Evolutionary conservation across 2,113 vertebrate genomes (phyloP).

Genomic region (Phyllostomus discolor): DNA sequence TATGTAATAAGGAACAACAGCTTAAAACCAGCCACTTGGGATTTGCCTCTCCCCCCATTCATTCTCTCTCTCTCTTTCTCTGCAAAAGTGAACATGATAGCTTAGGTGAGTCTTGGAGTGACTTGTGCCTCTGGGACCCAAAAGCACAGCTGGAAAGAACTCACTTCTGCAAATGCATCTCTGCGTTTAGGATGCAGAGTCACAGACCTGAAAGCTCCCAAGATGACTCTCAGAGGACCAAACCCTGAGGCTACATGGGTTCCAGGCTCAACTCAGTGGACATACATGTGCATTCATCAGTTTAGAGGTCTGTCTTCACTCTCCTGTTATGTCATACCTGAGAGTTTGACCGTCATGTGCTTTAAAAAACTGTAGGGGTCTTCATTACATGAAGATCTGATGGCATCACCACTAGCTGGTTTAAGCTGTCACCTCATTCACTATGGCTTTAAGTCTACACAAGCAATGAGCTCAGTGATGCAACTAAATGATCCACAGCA

Average conservation of each 20-base stretch:
- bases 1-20: background rate
- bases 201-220: background rate
- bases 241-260: background rate
- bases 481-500: background rate
- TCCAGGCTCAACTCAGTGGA: background rate
- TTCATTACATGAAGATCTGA: background rate
- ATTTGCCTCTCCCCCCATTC: background rate
- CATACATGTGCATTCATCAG: too few relatives aligned
- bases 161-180: background rate
- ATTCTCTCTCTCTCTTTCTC: background rate
- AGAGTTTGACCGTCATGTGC: background rate
- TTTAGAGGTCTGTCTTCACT: background rate
- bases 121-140: background rate
- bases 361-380: background rate
- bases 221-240: background rate
- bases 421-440: background rate
- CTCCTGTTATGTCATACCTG: background rate
- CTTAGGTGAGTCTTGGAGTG: background rate
- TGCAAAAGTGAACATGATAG: background rate
- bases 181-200: background rate
- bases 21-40: background rate
- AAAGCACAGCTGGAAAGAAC: background rate
- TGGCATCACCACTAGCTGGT: background rate
- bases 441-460: background rate
- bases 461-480: background rate